These are phyloP conservation scores for Ciconia maguari DNA, from an alignment of 2,113 vertebrate species.

Conservation along the genomic window DNA sequence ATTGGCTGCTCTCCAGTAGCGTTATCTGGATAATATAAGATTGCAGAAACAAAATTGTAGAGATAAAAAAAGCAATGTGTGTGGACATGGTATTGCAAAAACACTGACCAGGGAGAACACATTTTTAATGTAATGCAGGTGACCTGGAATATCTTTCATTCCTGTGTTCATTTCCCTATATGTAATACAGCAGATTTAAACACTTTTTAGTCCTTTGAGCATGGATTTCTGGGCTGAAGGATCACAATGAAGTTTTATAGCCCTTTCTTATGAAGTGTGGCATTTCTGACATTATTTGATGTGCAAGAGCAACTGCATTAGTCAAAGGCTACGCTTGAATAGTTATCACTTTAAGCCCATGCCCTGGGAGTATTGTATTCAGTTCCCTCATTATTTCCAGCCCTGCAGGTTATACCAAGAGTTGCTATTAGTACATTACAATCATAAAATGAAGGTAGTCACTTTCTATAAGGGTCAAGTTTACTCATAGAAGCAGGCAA, in stretches of 20 bases:
- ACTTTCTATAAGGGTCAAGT: slow-evolving; percentile 54
- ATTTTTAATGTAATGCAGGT: not conserved
- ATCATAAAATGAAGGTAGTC: slow-evolving; percentile 53
- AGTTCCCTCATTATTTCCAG: slow-evolving; percentile 67
- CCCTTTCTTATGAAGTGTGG: slow-evolving; percentile 59
- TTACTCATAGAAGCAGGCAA: slow-evolving; percentile 5
- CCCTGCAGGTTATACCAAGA: slow-evolving; percentile 66
- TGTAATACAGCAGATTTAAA: slow-evolving; percentile 6
- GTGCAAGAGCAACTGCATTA: slow-evolving; percentile 67
- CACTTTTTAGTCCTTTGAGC: slow-evolving; percentile 21
- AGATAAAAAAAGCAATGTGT: not conserved
- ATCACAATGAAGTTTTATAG: slow-evolving; percentile 69
- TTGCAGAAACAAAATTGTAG: not conserved
- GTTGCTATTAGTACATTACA: slow-evolving; percentile 58
- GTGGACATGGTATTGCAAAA: not conserved
- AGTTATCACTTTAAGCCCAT: slow-evolving; percentile 68
- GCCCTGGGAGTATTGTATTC: slow-evolving; percentile 62
- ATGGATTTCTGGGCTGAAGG: slow-evolving; percentile 42
- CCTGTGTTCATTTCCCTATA: not conserved
- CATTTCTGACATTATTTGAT: slow-evolving; percentile 72
- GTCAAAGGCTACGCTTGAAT: slow-evolving; percentile 62
- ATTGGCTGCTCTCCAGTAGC: slow-evolving; percentile 18
- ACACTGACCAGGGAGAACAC: not conserved
- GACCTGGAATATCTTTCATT: not conserved
- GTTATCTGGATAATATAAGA: not conserved